Evolutionary conservation across 1,140 invertebrate genomes (phyloP), one percentile per base, ranked within the genome.

Genomic region (Venustaconcha ellipsiformis): DNA sequence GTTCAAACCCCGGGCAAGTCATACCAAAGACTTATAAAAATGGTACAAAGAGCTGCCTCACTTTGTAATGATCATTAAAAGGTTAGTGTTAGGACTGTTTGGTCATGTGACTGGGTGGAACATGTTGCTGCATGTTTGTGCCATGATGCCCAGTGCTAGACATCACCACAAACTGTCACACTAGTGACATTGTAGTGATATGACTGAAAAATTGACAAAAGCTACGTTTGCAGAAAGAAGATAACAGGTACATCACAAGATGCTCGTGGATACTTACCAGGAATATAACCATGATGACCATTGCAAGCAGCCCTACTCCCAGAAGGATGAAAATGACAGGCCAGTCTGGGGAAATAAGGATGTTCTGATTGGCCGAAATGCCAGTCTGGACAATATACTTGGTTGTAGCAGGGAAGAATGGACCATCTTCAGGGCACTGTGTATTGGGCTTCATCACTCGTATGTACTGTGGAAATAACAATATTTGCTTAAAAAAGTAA

Each of bases 331-430:
- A 82, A 71, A 89, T 88, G 63, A 89, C 81, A 18, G 78, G 76
- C 88, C 88, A 89, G 78, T 89, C 87, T n/a, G 88, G 88, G 2
- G 86, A 79, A 77, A 88, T 80, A 12, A 89, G 80, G 64, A 89
- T 89, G 75, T 84, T 81, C 20, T 83, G 80, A 56, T 82, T 79
- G 20, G 88, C 68, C n/a, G 81, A 72, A 37, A 89, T 85, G 59
- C 86, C 83, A 66, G 83, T 88, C 15, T 81, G 75, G 26, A 89
- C 78, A 20, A 86, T 76, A 73, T 86, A 80, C 3, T 80, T 65
- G 4, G 83, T 73, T 4, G 88, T 89, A 14, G 83, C 82, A 14
- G 88, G 84, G 84, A 87, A 89, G 83, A 84, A 89, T 2, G 88
- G 88, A 48, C 88, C 88, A 26, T 79, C 80, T 59, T 80, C 78